Base-by-base conservation (phyloP, 2,113 vertebrate genomes). In the Holacanthus passer region DNA sequence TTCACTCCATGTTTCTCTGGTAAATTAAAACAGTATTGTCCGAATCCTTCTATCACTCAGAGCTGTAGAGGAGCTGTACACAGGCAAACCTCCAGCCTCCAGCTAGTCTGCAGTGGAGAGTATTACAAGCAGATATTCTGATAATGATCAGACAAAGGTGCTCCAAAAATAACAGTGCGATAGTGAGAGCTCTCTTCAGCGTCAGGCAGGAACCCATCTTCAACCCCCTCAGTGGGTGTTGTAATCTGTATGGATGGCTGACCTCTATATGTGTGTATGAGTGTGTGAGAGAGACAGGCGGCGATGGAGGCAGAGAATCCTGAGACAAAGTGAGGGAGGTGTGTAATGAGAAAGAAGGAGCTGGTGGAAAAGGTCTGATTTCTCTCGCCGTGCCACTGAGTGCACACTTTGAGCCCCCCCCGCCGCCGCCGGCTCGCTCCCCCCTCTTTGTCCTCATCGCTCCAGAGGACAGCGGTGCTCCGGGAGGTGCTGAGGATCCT, bases 221-320 rank as follows among this genome's bases (percentile, higher is more conserved):
- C 64, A 66, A 1, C 63, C 41, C 66, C 47, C 64, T 50, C 58
- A 64, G 73, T 73, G 71, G 65, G 65, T 43, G 82, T 53, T 83
- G 73, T 66, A 90, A 85, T 83, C 76, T 81, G 43, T 56, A 67
- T 53, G 81, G 81, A 86, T 85, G 84, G 71, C 64, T 86, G 82
- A 74, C 78, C 77, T 85, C 68, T 75, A 9, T 69, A 11, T 69
- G 29, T 67, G 39, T 56, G 35, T 37, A 8, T 37, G 35, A 7
- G 39, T 41, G 39, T 41, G 39, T 41, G 20, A 24, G 53, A 43
- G 37, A n/a, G 3, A 24, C 0, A 72, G 29, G 41, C 0, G 24
- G 64, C 4, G 20, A 59, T 31, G 27, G 77, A 71, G 74, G 16
- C 35, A 66, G 56, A 83, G 53, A 74, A 27, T 77, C 83, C 67